Evolutionary conservation across 2,888 invertebrate species (phyloP).

Genomic region (Tenodera sinensis): DNA sequence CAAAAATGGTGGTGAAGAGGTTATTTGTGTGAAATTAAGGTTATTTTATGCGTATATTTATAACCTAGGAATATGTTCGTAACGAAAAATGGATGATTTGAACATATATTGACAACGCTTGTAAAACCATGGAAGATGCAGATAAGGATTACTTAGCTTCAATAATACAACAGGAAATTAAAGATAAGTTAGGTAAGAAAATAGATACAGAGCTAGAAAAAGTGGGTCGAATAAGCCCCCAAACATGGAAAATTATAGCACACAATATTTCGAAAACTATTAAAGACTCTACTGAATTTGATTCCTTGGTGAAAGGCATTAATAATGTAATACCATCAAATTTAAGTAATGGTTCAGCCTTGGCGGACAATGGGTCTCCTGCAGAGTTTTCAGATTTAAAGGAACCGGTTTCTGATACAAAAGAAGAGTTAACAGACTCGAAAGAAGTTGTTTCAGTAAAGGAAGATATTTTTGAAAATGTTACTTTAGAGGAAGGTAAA

Average conservation of each 20-base stretch:
- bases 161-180: not conserved
- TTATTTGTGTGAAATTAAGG: not conserved
- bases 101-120: not conserved
- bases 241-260: conserved; percentile 29
- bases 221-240: conserved; percentile 13
- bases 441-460: not conserved
- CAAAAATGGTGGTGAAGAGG: not conserved
- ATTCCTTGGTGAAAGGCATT: conserved; percentile 2
- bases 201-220: conserved; percentile 10
- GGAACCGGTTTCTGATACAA: not conserved
- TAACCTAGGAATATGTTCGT: not conserved
- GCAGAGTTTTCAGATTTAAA: not conserved
- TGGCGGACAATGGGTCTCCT: not conserved
- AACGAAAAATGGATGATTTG: not conserved
- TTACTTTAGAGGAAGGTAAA: not conserved
- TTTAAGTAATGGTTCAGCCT: not conserved
- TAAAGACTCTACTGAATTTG: conserved; percentile 17
- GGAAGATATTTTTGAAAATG: not conserved
- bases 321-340: not conserved
- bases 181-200: conserved; percentile 10
- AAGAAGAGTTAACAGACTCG: not conserved
- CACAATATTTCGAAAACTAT: conserved; percentile 23
- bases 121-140: not conserved
- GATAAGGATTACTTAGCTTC: not conserved
- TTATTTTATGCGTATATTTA: not conserved